Conservation (phyloP, 2,113 vertebrate genomes). For the Todiramphus saurophagus region DNA sequence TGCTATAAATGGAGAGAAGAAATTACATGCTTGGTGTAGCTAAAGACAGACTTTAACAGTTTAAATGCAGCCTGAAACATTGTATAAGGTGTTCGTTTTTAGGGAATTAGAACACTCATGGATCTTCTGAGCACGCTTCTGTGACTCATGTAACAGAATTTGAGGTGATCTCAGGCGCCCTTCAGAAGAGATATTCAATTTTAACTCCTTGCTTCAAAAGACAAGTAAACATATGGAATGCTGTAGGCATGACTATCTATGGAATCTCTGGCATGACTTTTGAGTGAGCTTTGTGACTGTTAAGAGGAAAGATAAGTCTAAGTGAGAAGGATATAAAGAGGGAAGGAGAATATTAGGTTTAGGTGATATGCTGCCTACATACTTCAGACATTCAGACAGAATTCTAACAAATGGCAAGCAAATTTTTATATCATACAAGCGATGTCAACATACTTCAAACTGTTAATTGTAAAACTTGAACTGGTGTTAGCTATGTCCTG, state of each 20-base stretch:
- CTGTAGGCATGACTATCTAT: conserved; percentile 30
- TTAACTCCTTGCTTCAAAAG: conserved; percentile 11
- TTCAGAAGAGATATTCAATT: background rate
- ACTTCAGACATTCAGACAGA: background rate
- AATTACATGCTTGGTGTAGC: background rate
- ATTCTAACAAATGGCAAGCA: background rate
- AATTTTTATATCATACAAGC: background rate
- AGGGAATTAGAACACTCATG: background rate
- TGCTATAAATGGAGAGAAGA: background rate
- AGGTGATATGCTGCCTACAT: background rate
- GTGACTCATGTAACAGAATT: background rate
- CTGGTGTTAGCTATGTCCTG: background rate
- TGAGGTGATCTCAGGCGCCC: background rate
- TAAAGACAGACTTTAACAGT: background rate
- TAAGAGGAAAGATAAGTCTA: background rate
- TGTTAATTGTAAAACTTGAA: background rate
- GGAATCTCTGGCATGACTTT: conserved; percentile 6
- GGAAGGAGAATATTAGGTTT: background rate
- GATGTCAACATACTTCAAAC: background rate
- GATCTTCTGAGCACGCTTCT: background rate
- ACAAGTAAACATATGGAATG: conserved; percentile 27
- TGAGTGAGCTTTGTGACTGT: background rate
- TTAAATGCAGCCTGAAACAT: background rate
- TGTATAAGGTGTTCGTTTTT: background rate
- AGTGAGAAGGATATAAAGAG: conserved; percentile 1